phyloP scores from a whole-genome alignment of 1,140 invertebrate genomes.

The Anadara kagoshimensis region DNA sequence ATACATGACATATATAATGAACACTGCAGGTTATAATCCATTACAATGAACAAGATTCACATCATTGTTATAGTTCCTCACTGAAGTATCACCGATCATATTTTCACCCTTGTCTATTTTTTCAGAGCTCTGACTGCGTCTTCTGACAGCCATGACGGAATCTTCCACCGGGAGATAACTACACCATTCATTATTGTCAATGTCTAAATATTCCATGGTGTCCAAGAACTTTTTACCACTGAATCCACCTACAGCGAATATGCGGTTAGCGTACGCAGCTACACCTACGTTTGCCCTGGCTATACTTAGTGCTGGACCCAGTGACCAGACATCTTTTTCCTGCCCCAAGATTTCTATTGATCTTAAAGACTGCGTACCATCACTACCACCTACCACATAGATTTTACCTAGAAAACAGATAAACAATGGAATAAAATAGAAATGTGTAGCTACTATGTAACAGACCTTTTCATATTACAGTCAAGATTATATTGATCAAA shows the following conservation, averaged over 20 bases:
- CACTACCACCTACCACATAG: constrained; percentile 76
- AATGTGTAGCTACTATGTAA: background rate
- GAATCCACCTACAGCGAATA: constrained; percentile 90
- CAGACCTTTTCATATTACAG: background rate
- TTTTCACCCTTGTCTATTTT: too few relatives aligned
- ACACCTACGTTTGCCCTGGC: constrained; percentile 93
- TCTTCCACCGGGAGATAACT: constrained; percentile 47
- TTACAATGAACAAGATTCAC: too few relatives aligned
- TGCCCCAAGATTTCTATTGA: constrained; percentile 92
- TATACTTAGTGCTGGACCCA: constrained; percentile 88
- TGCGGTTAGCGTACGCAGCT: constrained; percentile 77
- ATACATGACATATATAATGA: too few relatives aligned
- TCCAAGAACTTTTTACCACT: constrained; percentile 87
- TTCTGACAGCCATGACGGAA: too few relatives aligned
- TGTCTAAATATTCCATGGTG: constrained; percentile 81
- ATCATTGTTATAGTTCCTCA: too few relatives aligned
- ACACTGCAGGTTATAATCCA: too few relatives aligned
- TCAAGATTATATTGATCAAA: too few relatives aligned
- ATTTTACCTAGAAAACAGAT: constrained; percentile 74
- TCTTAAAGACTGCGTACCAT: constrained; percentile 80
- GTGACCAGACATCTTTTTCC: constrained; percentile 84
- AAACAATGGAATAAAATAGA: background rate
- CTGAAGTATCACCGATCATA: too few relatives aligned
- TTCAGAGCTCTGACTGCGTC: too few relatives aligned
- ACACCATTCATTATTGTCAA: constrained; percentile 58